A percentile compares a stretch with the other conserved stretches of the same genome.
Conservation (phyloP, 2,113 vertebrate genomes). For the Ciconia maguari region DNA sequence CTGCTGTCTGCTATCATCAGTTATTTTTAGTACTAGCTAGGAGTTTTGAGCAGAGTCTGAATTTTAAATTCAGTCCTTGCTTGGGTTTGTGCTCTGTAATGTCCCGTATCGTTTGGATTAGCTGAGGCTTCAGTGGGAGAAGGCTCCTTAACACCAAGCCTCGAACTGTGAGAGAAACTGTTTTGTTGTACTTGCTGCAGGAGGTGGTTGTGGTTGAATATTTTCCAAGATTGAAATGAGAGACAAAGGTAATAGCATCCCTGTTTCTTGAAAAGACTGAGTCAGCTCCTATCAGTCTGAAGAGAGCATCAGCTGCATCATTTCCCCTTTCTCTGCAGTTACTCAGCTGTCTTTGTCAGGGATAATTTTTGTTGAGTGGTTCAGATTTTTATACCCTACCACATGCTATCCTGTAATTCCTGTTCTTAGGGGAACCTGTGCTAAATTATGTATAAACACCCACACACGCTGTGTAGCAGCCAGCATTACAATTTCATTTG, state of each 20-base stretch:
- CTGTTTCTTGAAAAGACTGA: not conserved
- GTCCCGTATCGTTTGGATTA: no score
- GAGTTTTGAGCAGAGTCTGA: not conserved
- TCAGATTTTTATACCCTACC: not conserved
- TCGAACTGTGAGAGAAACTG: accelerated
- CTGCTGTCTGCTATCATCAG: not conserved
- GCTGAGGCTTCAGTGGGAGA: not conserved
- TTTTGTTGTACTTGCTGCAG: not conserved
- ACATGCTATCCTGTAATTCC: not conserved
- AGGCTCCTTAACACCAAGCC: not conserved
- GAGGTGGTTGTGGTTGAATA: not conserved
- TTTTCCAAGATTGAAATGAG: not conserved
- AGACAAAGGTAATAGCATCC: not conserved
- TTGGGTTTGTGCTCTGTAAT: not conserved
- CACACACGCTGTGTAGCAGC: not conserved
- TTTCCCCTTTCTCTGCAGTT: not conserved
- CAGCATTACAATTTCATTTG: not conserved
- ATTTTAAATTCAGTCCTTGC: not conserved
- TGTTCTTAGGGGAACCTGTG: not conserved
- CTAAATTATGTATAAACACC: not conserved
- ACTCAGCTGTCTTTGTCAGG: not conserved
- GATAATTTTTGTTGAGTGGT: not conserved
- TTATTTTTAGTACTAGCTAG: not conserved
- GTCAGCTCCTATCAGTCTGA: not conserved
- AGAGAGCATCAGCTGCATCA: accelerated